These are phyloP conservation scores for Sphaerophoria rueppellii DNA, from an alignment of 2,888 invertebrate genomes.

Conservation along the genomic window DNA sequence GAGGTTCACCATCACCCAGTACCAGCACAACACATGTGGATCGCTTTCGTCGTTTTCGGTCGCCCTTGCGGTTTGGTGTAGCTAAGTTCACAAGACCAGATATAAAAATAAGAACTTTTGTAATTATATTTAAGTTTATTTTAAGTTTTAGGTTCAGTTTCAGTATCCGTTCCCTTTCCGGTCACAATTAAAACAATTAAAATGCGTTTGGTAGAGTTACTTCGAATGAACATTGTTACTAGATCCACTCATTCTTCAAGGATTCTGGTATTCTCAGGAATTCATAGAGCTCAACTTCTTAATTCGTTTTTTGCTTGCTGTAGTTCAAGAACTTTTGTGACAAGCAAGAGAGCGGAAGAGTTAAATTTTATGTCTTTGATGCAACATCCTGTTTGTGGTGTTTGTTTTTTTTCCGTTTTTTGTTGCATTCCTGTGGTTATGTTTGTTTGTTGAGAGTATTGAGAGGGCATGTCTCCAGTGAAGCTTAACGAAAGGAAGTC, in stretches of 20 bases:
- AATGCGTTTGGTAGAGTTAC: neutral
- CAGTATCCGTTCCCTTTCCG: neutral
- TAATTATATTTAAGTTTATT: slow-evolving; percentile 21
- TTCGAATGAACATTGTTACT: neutral
- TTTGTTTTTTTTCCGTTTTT: neutral
- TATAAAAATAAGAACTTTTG: slow-evolving; percentile 30
- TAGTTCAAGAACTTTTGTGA: neutral
- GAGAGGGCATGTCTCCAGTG: slow-evolving; percentile 3
- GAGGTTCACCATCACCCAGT: neutral
- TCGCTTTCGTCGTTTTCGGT: neutral
- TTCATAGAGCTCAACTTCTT: neutral
- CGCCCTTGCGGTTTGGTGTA: neutral
- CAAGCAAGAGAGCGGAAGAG: too few species aligned
- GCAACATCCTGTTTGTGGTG: slow-evolving; percentile 28
- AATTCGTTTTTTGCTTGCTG: slow-evolving; percentile 3
- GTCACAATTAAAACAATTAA: slow-evolving; percentile 37
- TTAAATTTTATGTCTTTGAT: slow-evolving; percentile 23
- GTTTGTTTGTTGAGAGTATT: neutral
- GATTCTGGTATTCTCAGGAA: neutral
- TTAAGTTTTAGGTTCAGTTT: neutral
- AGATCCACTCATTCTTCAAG: neutral
- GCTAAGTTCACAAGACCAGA: neutral
- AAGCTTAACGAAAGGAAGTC: neutral
- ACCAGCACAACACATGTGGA: neutral
- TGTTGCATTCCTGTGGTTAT: slow-evolving; percentile 24